phyloP scores from a whole-genome alignment of 1,140 invertebrate species.

The Rhizoglyphus robini region DNA sequence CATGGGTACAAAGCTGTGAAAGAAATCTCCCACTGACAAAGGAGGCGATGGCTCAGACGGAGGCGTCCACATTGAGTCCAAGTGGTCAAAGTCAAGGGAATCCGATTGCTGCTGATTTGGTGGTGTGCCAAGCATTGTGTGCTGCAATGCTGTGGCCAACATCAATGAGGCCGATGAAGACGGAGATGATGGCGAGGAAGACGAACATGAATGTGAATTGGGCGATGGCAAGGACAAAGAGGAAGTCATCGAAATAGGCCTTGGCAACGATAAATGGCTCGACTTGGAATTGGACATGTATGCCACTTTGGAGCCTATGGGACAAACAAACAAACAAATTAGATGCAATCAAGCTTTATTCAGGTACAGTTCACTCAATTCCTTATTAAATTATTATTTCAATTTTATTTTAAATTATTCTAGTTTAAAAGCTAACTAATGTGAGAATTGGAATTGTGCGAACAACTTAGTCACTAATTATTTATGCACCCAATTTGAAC shows the following conservation, averaged over 20 bases:
- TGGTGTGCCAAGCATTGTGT: background rate
- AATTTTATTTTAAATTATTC: too few species aligned
- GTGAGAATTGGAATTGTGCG: too few species aligned
- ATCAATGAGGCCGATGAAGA: background rate
- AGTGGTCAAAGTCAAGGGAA: constrained; percentile 6
- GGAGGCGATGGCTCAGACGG: background rate
- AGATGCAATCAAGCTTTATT: background rate
- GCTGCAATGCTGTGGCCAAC: background rate
- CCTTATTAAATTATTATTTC: too few species aligned
- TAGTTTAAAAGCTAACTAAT: too few species aligned
- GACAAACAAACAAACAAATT: background rate
- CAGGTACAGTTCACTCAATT: too few species aligned
- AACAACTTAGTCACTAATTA: too few species aligned
- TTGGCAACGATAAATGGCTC: background rate
- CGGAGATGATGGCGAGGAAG: background rate
- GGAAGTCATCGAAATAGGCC: background rate
- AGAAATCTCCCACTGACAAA: constrained; percentile 1
- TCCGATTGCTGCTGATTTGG: background rate
- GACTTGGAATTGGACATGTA: background rate
- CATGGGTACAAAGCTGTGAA: constrained; percentile 7
- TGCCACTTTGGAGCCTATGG: background rate
- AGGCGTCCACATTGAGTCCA: constrained; percentile 10
- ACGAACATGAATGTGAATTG: background rate
- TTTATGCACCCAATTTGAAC: too few species aligned
- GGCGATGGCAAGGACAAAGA: constrained; percentile 1